Evolutionary conservation across 1,140 invertebrate species (phyloP), one percentile per base, ranked within the genome.

Genomic region (Listronotus oregonensis): DNA sequence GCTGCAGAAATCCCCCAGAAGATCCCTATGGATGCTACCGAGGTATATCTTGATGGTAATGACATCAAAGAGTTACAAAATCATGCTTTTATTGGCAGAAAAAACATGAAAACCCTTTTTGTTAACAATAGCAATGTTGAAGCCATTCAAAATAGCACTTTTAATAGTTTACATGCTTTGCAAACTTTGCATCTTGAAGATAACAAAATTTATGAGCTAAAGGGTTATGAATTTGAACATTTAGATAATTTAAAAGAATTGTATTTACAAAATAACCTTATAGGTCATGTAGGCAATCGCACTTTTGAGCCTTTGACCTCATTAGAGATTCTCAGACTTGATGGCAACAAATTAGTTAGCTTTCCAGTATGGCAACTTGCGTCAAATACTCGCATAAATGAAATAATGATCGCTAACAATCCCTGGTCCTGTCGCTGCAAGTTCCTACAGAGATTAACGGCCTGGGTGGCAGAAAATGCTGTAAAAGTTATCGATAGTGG

Each of bases 1-100:
- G 89, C 87, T 43, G 81, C 83, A 15, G 87, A 90, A 75, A 89
- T 96, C 67, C 94, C 94, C 0, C 84, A 88, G 1, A 85, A 90
- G 58, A 91, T 96, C 67, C 94, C 94, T 12, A 96, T 96, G 94
- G 94, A 97, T 77, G 93, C 92, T 0, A 96, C 94, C 21, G 91
- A 95, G 77, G 87, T 96, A 14, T 96, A 94, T 75, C 80, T 97
- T 54, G 94, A 96, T 77, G 93, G 93, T 18, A 97, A 96, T 77
- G 86, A 91, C 68, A 89, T 96, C 55, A 87, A 84, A 47, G 88
- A 92, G 75, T 77, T 96, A 47, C 89, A 92, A 73, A 92, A 93
- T 76, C 93, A 96, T 75, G 90, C 91, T 21, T 95, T 97, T 77
- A 96, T 96, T 72, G 94, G 94, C 0, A 83, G 93, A 10, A 95